Evolutionary conservation across 2,797 vertebrate genomes (phyloP), one percentile per base, ranked within the genome.

Genomic region (Myotis daubentonii): DNA sequence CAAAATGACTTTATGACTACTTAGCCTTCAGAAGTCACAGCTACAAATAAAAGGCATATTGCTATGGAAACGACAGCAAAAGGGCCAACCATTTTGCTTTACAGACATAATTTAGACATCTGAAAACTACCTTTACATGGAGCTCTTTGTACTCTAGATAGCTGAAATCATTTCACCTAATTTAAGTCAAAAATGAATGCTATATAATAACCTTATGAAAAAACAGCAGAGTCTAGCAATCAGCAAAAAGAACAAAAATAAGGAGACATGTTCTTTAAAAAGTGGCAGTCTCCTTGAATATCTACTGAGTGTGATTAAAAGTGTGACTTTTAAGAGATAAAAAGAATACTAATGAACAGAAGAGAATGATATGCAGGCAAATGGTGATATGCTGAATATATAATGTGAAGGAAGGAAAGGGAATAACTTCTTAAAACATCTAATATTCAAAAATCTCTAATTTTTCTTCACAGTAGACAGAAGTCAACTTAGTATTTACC

Each of bases 21-120:
- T 90, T 44, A 91, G 94, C 89, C 74, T 83, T 93, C 51, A 9
- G 92, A 53, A 95, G 93, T 89, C 86, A 87, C 47, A 90, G 93
- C 62, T 90, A 95, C 85, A 94, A 90, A 96, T 53, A 96, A 97
- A 97, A 85, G 96, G 84, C 33, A 62, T 17, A 84, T 89, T 74
- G 51, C 97, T 84, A 96, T 91, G 86, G 95, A 96, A 95, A 97
- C 88, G 1, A 90, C 8, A 95, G 95, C 90, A 96, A 96, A 92
- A 95, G 55, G 83, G 66, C 49, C 83, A 95, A 91, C 57, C 87
- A 94, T 90, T 96, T 91, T 87, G 79, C 89, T 94, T 92, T 49
- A 41, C 76, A 93, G 85, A 96, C 30, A 71, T 89, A 94, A 94
- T 96, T 91, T 70, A 97, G 93, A 94, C 80, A 96, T 91, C 80